Evolutionary conservation across 2,113 vertebrate genomes (phyloP).

Genomic region (Lonchura striata): DNA sequence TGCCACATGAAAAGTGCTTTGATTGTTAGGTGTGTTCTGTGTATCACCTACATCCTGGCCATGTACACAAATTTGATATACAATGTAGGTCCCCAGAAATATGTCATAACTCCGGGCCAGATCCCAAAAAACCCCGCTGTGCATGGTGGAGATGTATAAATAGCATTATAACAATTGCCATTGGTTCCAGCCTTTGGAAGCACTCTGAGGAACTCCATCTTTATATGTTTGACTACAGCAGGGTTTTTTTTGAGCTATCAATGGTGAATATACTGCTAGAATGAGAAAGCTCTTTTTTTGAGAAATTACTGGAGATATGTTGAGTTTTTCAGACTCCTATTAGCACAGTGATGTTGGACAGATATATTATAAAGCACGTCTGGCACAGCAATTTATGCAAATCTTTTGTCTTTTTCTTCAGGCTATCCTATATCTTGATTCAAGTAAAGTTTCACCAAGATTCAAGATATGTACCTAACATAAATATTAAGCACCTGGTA

Average conservation of each 20-base stretch:
- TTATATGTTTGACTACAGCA: neutral
- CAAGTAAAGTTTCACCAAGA: neutral
- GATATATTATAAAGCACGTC: neutral
- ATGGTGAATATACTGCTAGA: neutral
- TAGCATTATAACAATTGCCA: neutral
- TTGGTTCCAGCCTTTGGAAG: neutral
- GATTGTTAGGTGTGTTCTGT: fast-evolving
- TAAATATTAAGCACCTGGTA: neutral
- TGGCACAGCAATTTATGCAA: neutral
- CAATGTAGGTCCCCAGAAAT: fast-evolving
- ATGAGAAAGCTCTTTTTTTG: neutral
- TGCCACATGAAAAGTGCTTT: neutral
- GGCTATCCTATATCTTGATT: neutral
- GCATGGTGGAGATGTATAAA: neutral
- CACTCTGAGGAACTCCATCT: neutral
- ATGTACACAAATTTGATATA: neutral
- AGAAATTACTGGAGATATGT: neutral
- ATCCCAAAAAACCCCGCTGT: neutral
- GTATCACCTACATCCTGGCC: neutral
- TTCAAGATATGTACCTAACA: neutral
- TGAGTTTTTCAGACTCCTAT: neutral
- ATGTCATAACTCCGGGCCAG: neutral
- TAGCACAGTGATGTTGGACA: neutral
- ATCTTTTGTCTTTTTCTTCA: neutral
- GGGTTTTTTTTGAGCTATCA: neutral